phyloP scores from a whole-genome alignment of 2,797 vertebrate species.

The Notamacropus eugenii region DNA sequence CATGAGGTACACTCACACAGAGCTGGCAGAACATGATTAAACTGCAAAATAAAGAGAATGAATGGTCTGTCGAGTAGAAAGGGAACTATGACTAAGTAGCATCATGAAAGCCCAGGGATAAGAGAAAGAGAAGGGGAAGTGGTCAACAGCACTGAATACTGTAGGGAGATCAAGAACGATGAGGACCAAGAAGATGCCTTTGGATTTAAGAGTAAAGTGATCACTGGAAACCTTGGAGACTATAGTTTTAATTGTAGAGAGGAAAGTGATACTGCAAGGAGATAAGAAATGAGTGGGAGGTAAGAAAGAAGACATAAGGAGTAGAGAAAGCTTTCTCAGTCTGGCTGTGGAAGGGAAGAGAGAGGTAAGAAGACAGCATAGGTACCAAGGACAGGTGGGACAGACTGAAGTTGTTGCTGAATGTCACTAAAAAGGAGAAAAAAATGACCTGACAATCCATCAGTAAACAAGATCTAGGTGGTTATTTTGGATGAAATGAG shows the following conservation, averaged over 20 bases:
- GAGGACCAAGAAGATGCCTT: neutral
- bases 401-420: neutral
- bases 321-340: neutral
- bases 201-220: neutral
- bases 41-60: neutral
- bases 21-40: neutral
- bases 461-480: neutral
- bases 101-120: neutral
- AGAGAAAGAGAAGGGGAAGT: neutral
- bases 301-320: neutral
- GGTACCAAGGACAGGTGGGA: neutral
- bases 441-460: neutral
- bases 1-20: neutral
- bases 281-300: neutral
- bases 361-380: neutral
- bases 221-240: neutral
- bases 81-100: neutral
- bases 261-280: neutral
- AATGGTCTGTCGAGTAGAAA: neutral
- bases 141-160: neutral
- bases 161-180: neutral
- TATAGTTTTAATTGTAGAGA: neutral
- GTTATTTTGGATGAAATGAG: neutral
- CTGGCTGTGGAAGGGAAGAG: neutral
- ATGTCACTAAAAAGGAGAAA: neutral